phyloP scores from a whole-genome alignment of 2,113 vertebrate genomes.

The Greenwoodochromis staneri region DNA sequence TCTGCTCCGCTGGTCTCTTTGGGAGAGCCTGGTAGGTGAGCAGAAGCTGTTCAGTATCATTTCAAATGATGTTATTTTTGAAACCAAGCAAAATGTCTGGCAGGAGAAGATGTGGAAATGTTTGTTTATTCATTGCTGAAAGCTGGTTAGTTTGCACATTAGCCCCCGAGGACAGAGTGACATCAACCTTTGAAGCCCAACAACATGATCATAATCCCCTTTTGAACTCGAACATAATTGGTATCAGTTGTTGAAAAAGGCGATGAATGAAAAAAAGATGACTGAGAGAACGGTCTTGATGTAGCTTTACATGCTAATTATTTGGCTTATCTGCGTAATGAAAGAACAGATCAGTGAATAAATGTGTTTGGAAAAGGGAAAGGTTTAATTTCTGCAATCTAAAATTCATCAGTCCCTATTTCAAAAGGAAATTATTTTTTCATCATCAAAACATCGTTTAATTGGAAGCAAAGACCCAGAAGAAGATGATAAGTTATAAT shows the following conservation, averaged over 20 bases:
- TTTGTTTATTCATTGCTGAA: conserved; percentile 25
- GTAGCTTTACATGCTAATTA: conserved; percentile 15
- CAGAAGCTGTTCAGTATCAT: neutral
- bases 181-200: conserved; percentile 43
- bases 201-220: conserved; percentile 12
- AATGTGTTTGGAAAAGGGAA: neutral
- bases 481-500: neutral
- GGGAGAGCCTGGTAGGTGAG: neutral
- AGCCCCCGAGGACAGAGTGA: neutral
- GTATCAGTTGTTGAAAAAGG: conserved; percentile 17
- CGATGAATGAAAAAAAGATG: neutral
- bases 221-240: conserved; percentile 36
- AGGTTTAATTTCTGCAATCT: neutral
- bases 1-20: neutral
- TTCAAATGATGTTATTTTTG: neutral
- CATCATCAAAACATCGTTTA: neutral
- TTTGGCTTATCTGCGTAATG: conserved; percentile 2
- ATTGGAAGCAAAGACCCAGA: conserved; percentile 2
- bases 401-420: neutral
- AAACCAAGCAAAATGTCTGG: neutral
- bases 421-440: conserved; percentile 15
- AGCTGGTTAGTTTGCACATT: conserved; percentile 3
- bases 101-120: neutral
- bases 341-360: neutral
- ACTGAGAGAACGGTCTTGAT: neutral